Conservation (phyloP, 1,140 invertebrate species). For the Musca domestica region DNA sequence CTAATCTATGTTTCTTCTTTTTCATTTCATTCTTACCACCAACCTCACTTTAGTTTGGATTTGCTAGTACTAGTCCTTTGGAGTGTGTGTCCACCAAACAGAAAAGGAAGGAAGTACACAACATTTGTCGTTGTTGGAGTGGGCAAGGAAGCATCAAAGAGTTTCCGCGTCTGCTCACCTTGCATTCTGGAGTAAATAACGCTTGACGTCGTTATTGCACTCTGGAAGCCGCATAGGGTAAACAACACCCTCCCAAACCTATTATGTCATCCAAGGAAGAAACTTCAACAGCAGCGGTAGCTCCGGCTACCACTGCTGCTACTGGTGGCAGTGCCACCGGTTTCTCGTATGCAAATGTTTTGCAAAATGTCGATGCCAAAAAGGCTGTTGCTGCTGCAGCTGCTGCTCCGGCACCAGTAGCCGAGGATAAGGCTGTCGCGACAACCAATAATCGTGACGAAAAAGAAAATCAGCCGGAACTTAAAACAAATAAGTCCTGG, state of each 20-base stretch:
- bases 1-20: too few relatives aligned
- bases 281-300: constrained; percentile 27
- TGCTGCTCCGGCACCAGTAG: neutral
- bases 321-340: constrained; percentile 25
- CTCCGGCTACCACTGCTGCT: constrained; percentile 23
- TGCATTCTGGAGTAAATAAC: constrained; percentile 27
- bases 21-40: too few relatives aligned
- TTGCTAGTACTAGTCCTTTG: neutral
- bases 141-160: constrained; percentile 47
- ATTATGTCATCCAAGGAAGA: constrained; percentile 51
- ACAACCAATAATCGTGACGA: constrained; percentile 31
- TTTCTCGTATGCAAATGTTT: constrained; percentile 48
- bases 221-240: constrained; percentile 13
- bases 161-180: constrained; percentile 33
- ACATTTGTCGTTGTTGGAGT: constrained; percentile 14
- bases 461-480: constrained; percentile 49
- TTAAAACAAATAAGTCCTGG: constrained; percentile 50
- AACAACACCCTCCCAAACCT: constrained; percentile 14
- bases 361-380: constrained; percentile 48
- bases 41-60: constrained; percentile 1
- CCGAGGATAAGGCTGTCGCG: neutral
- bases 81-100: neutral
- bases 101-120: neutral
- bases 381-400: constrained; percentile 29
- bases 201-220: constrained; percentile 25